phyloP scores from a whole-genome alignment of 2,113 vertebrate genomes.

The Isurus oxyrinchus region DNA sequence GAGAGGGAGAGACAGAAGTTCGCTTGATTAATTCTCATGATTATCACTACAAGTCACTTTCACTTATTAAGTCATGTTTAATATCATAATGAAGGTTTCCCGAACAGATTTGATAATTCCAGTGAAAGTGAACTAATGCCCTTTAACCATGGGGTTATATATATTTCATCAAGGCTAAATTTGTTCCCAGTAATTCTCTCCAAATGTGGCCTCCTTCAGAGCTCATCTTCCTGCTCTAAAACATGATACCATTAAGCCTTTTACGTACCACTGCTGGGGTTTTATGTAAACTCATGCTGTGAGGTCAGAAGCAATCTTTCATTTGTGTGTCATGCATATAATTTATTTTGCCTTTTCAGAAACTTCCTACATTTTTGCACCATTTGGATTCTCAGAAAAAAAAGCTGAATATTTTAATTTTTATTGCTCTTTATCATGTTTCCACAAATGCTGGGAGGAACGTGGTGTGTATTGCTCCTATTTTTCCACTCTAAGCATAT shows the following conservation, averaged over 20 bases:
- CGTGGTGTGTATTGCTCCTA: neutral
- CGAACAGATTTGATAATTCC: conserved; percentile 87
- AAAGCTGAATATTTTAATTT: neutral
- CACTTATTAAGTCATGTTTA: conserved; percentile 99
- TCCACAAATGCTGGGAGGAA: no score
- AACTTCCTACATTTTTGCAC: neutral
- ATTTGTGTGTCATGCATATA: conserved; percentile 8
- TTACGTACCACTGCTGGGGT: conserved; percentile 44
- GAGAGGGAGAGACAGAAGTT: conserved; percentile 73
- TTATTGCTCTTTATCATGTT: neutral
- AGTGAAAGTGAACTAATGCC: conserved; percentile 73
- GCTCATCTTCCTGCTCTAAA: conserved; percentile 56
- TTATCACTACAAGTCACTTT: conserved; percentile 98
- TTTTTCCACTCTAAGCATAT: neutral
- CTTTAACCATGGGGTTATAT: conserved; percentile 65
- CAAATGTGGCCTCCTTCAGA: conserved; percentile 58
- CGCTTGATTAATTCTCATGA: conserved; percentile 93
- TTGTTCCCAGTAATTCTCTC: conserved; percentile 66
- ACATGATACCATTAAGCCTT: conserved; percentile 66
- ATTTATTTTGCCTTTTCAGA: conserved; percentile 13
- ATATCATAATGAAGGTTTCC: conserved; percentile 99
- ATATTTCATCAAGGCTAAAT: conserved; percentile 63
- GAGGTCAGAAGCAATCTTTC: conserved; percentile 22
- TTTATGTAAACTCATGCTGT: conserved; percentile 30
- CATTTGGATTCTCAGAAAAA: neutral